phyloP scores from a whole-genome alignment of 2,888 invertebrate species.

The Deilephila porcellus region DNA sequence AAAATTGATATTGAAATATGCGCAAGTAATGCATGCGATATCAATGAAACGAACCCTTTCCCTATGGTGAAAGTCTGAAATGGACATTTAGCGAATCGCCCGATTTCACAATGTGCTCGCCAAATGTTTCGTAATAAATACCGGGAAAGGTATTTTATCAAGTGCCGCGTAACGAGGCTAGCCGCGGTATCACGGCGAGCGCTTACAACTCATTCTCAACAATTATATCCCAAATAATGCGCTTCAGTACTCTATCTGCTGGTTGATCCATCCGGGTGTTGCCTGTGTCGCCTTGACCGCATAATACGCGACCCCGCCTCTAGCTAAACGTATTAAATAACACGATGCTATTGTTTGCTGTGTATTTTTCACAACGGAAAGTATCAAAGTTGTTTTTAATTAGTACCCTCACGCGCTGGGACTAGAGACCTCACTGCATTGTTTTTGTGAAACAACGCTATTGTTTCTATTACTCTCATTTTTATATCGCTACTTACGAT shows the following conservation, averaged over 20 bases:
- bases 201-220: neutral
- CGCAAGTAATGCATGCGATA: conserved; percentile 25
- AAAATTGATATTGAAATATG: conserved; percentile 34
- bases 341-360: conserved; percentile 59
- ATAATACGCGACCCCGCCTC: conserved; percentile 57
- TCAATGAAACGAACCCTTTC: conserved; percentile 46
- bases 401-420: conserved; percentile 51
- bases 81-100: conserved; percentile 54
- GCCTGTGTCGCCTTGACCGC: conserved; percentile 61
- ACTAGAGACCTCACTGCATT: conserved; percentile 57
- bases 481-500: too few relatives aligned
- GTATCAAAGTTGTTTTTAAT: conserved; percentile 58
- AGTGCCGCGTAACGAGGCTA: conserved; percentile 49
- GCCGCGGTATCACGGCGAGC: conserved; percentile 19
- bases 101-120: conserved; percentile 57
- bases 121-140: conserved; percentile 58
- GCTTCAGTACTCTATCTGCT: neutral
- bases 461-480: neutral
- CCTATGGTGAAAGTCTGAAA: conserved; percentile 53
- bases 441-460: conserved; percentile 48
- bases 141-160: conserved; percentile 58
- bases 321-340: conserved; percentile 57
- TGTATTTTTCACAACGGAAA: conserved; percentile 61
- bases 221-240: conserved; percentile 8
- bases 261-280: conserved; percentile 16